Evolutionary conservation across 2,113 vertebrate species (phyloP).

Genomic region (Typhlomys cinereus): DNA sequence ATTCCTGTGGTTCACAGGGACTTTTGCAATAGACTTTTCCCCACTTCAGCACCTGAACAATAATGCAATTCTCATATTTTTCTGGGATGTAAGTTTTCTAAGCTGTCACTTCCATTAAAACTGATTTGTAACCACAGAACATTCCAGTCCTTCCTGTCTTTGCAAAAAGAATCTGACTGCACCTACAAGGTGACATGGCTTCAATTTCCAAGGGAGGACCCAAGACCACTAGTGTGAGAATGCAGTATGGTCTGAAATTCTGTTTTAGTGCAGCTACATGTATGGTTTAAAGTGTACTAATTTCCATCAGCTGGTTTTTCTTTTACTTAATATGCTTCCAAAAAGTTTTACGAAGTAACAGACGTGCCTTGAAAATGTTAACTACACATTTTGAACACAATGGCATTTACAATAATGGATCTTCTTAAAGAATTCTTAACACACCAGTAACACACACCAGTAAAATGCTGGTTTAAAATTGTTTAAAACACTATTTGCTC

Average conservation of each 20-base stretch:
- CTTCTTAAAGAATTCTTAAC: neutral
- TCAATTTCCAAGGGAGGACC: neutral
- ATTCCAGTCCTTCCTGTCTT: neutral
- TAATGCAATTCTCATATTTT: slow-evolving; percentile 4
- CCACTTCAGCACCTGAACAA: neutral
- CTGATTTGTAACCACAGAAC: neutral
- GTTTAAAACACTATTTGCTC: neutral
- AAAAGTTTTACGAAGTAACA: neutral
- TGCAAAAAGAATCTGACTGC: neutral
- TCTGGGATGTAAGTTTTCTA: slow-evolving; percentile 10
- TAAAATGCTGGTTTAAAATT: neutral
- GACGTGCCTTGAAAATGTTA: neutral
- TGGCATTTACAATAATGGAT: neutral
- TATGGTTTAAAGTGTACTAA: neutral
- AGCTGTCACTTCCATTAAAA: neutral
- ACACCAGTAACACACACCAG: too few relatives aligned
- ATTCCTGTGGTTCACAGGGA: neutral
- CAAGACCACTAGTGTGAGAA: neutral
- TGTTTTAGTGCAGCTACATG: neutral
- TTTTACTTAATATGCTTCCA: neutral
- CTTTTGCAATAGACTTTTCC: neutral
- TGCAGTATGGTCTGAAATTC: neutral
- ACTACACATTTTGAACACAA: neutral
- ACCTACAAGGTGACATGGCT: neutral
- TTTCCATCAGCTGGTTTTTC: slow-evolving; percentile 33